These are phyloP conservation scores for Cassiopea andromeda DNA, from an alignment of 30 jellyfish, hydroid and myxozoan genomes.

Conservation along the genomic window DNA sequence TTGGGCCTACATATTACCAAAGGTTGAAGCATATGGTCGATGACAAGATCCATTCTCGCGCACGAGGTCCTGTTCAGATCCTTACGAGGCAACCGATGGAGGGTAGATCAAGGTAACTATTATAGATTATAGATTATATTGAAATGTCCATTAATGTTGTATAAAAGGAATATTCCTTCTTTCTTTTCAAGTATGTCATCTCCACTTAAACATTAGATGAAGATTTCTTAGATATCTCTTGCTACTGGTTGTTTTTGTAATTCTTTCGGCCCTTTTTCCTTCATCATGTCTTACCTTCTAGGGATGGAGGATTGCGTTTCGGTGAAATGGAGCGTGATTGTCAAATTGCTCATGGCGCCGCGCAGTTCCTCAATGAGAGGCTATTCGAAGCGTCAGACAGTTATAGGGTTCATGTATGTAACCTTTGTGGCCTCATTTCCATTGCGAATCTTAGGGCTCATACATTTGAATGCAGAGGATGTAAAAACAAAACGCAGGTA, in stretches of 20 bases:
- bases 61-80: conserved; percentile 99
- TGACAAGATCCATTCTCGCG: conserved; percentile 99
- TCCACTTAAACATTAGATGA: too few relatives aligned
- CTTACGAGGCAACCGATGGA: conserved; percentile 99
- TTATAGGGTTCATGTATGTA: conserved; percentile 94
- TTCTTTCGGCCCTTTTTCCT: not conserved
- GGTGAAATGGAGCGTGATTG: conserved; percentile 99
- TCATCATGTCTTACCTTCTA: not conserved
- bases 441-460: conserved; percentile 92
- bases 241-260: too few relatives aligned
- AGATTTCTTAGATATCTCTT: too few relatives aligned
- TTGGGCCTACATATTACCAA: conserved; percentile 99
- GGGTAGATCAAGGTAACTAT: conserved; percentile 96
- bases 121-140: not conserved
- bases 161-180: too few relatives aligned
- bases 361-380: conserved; percentile 98
- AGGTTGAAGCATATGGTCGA: conserved; percentile 99
- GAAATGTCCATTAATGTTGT: not conserved
- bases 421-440: conserved; percentile 96
- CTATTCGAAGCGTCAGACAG: conserved; percentile 99
- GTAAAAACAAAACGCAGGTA: conserved; percentile 98
- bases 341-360: conserved; percentile 99
- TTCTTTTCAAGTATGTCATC: too few relatives aligned
- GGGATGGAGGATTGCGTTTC: conserved; percentile 99
- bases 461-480: conserved; percentile 98